These are phyloP conservation scores for Dryadula phaetusa DNA, from an alignment of 2,888 invertebrate species.

Conservation along the genomic window DNA sequence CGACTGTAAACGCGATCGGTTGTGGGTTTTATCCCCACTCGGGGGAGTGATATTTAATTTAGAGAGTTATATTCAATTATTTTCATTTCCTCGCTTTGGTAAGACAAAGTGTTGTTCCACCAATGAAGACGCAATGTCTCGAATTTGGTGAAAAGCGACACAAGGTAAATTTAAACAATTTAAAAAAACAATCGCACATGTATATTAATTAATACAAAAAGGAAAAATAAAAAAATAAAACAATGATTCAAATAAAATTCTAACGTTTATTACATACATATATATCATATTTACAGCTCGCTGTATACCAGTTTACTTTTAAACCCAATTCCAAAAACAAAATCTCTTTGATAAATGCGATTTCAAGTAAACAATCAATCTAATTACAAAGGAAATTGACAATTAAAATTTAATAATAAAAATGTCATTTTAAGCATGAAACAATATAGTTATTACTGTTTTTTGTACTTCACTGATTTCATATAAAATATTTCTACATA, in stretches of 20 bases:
- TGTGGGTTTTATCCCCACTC: too few species aligned
- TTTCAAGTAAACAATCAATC: neutral
- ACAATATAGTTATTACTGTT: neutral
- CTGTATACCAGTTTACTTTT: conserved; percentile 50
- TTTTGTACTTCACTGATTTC: conserved; percentile 7
- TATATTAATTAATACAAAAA: neutral
- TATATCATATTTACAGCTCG: conserved; percentile 73
- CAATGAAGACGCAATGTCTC: too few species aligned
- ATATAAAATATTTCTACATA: neutral
- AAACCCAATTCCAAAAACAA: conserved; percentile 2
- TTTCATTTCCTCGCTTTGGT: too few species aligned
- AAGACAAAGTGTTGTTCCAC: too few species aligned
- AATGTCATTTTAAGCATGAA: neutral
- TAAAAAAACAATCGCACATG: neutral
- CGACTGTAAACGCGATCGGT: too few species aligned
- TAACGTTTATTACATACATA: conserved; percentile 72
- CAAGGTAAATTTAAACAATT: too few species aligned
- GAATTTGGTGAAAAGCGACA: too few species aligned
- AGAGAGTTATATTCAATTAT: too few species aligned
- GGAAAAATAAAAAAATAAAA: conserved; percentile 51
- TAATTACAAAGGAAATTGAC: neutral
- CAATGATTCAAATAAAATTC: conserved; percentile 64
- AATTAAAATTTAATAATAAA: neutral
- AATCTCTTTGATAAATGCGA: neutral
- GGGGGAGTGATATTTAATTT: too few species aligned